Conservation (phyloP, 2,888 invertebrate genomes). For the Caenorhabditis sp. region DNA sequence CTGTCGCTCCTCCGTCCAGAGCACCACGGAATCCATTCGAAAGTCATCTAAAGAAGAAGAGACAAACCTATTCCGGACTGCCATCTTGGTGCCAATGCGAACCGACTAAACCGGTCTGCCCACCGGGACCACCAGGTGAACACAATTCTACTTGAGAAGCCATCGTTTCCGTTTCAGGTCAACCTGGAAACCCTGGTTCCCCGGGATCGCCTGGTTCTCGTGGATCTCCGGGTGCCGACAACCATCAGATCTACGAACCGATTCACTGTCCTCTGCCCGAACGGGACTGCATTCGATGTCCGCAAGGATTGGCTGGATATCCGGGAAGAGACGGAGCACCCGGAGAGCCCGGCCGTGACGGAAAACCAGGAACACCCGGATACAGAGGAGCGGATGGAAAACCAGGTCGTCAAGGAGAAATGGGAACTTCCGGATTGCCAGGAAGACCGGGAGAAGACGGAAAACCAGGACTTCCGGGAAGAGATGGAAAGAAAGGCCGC, state of each 20-base stretch:
- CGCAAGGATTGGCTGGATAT: slow-evolving; percentile 42
- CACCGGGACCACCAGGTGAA: slow-evolving; percentile 62
- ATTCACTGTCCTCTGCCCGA: slow-evolving; percentile 46
- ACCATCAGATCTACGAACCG: slow-evolving; percentile 54
- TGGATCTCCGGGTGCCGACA: slow-evolving; percentile 54
- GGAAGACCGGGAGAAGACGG: slow-evolving; percentile 62
- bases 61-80: slow-evolving; percentile 56
- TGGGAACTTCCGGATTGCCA: slow-evolving; percentile 45
- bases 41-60: slow-evolving; percentile 49
- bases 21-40: slow-evolving; percentile 46
- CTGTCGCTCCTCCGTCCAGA: slow-evolving; percentile 37
- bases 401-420: slow-evolving; percentile 61
- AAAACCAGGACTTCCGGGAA: slow-evolving; percentile 60
- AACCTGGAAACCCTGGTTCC: slow-evolving; percentile 50
- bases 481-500: slow-evolving; percentile 51
- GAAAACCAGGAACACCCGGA: slow-evolving; percentile 63
- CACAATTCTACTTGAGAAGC: background rate
- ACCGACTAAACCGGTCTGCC: slow-evolving; percentile 56
- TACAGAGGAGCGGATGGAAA: slow-evolving; percentile 63
- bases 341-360: slow-evolving; percentile 57
- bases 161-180: slow-evolving; percentile 24
- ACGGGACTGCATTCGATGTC: slow-evolving; percentile 52
- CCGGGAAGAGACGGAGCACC: slow-evolving; percentile 61
- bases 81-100: slow-evolving; percentile 62
- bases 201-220: slow-evolving; percentile 56